These are phyloP conservation scores for Carettochelys insculpta DNA, from an alignment of 2,113 vertebrate genomes.

Conservation along the genomic window DNA sequence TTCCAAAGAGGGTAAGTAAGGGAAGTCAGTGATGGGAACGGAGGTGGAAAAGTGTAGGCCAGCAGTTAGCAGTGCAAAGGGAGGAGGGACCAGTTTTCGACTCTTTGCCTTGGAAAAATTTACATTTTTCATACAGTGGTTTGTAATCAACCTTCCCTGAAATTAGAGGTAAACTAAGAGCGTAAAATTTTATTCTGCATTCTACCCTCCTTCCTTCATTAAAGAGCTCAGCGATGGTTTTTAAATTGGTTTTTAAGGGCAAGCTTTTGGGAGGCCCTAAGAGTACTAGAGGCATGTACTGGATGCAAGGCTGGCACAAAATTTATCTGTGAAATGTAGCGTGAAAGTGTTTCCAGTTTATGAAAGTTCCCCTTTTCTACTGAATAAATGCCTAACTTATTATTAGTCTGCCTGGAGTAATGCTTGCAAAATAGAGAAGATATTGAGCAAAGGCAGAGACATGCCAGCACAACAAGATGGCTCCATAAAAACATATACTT, in stretches of 20 bases:
- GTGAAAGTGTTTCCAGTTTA: conserved; percentile 6
- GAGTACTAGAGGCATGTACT: background rate
- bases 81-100: background rate
- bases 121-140: background rate
- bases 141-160: conserved; percentile 48
- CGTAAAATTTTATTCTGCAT: conserved; percentile 1
- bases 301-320: conserved; percentile 14
- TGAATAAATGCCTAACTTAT: conserved; percentile 5
- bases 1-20: background rate
- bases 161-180: conserved; percentile 34
- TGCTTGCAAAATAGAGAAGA: background rate
- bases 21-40: background rate
- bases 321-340: conserved; percentile 38
- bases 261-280: background rate
- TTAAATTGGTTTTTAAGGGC: background rate
- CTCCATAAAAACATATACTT: background rate
- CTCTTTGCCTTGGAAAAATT: conserved; percentile 12
- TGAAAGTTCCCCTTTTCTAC: background rate
- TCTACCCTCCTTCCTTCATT: conserved; percentile 1
- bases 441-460: background rate
- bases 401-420: conserved; percentile 3
- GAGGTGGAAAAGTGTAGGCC: background rate
- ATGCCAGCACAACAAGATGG: background rate
- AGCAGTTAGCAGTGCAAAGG: background rate
- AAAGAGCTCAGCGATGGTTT: background rate